Percentiles rank a stretch among this genome's conserved stretches.
Conservation (phyloP, 2,888 invertebrate species). For the Lathronympha strigana region DNA sequence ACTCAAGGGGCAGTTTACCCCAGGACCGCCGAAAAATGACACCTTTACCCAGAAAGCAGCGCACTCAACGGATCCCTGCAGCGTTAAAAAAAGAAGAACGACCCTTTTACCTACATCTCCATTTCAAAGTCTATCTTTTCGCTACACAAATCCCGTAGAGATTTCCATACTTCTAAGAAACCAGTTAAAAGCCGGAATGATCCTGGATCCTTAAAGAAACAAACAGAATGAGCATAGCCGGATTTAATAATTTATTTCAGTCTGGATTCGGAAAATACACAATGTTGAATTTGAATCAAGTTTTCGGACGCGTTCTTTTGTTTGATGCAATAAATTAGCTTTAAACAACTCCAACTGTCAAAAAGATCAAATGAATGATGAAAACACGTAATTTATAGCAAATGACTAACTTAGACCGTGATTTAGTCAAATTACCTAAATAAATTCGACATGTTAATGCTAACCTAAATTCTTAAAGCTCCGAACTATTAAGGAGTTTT, state of each 20-base stretch:
- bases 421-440: conserved; percentile 25
- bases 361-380: conserved; percentile 38
- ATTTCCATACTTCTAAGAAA: conserved; percentile 20
- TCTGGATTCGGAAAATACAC: conserved; percentile 34
- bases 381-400: conserved; percentile 35
- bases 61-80: neutral
- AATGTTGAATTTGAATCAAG: conserved; percentile 23
- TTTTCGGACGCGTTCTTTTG: conserved; percentile 5
- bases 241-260: conserved; percentile 34
- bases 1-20: too few relatives aligned
- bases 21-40: too few relatives aligned
- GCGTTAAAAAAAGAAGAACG: neutral
- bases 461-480: conserved; percentile 50
- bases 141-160: neutral
- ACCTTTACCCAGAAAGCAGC: too few relatives aligned
- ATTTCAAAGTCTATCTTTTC: conserved; percentile 1
- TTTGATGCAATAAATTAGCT: conserved; percentile 31
- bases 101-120: neutral
- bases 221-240: conserved; percentile 26
- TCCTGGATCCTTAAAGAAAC: conserved; percentile 15
- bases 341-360: conserved; percentile 26
- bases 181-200: conserved; percentile 11
- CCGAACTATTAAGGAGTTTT: conserved; percentile 68
- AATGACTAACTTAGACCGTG: conserved; percentile 23
- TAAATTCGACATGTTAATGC: conserved; percentile 47